Evolutionary conservation across 2,888 invertebrate genomes (phyloP).

Genomic region (Steinernema scapterisci): DNA sequence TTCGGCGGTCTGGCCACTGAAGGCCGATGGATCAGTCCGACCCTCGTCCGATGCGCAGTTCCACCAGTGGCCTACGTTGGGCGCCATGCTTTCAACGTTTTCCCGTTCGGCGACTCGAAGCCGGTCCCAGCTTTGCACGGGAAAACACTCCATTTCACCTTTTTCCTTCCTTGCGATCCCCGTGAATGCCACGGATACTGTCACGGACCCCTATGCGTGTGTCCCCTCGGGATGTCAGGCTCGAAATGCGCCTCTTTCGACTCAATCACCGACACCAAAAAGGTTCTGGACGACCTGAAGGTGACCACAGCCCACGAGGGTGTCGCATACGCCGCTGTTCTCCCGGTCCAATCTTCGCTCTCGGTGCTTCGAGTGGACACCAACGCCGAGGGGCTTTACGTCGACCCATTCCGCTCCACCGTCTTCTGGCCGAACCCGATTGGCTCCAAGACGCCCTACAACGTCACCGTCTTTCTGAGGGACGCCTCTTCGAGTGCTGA

Average conservation of each 20-base stretch:
- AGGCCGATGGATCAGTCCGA: constrained; percentile 40
- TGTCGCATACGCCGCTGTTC: constrained; percentile 49
- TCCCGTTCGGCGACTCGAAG: constrained; percentile 7
- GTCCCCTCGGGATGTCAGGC: constrained; percentile 40
- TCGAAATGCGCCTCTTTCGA: constrained; percentile 34
- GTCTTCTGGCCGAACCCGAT: constrained; percentile 53
- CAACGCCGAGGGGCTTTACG: constrained; percentile 44
- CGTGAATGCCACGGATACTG: constrained; percentile 54
- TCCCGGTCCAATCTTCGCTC: constrained; percentile 43
- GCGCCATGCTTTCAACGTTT: constrained; percentile 27
- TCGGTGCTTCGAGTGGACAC: constrained; percentile 47
- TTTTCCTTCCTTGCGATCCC: constrained; percentile 50
- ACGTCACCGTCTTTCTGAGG: constrained; percentile 40
- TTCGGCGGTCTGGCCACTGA: constrained; percentile 39
- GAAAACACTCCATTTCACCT: constrained; percentile 55
- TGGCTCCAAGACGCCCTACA: constrained; percentile 48
- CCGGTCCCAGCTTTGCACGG: neutral
- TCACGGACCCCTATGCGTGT: constrained; percentile 58
- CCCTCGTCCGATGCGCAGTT: constrained; percentile 36
- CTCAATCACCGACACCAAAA: constrained; percentile 43
- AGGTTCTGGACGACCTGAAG: constrained; percentile 47
- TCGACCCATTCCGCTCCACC: constrained; percentile 47
- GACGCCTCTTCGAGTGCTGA: constrained; percentile 7
- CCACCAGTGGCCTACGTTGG: constrained; percentile 37
- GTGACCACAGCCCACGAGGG: constrained; percentile 52